A percentile compares a stretch with the other conserved stretches of the same genome.
These are phyloP conservation scores for Seriola quinqueradiata DNA, from an alignment of 2,113 vertebrate species.

Conservation along the genomic window DNA sequence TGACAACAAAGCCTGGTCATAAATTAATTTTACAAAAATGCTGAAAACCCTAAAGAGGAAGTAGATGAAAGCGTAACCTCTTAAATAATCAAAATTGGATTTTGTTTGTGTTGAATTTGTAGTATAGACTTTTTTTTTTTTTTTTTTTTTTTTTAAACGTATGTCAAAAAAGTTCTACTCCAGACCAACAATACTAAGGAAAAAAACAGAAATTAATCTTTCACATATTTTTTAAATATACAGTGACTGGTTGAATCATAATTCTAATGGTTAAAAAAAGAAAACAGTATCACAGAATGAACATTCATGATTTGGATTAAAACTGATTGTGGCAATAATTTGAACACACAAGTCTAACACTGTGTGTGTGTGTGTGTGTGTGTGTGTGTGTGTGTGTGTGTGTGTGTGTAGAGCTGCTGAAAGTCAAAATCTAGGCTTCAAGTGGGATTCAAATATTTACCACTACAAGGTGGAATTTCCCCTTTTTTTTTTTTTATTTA, in stretches of 20 bases:
- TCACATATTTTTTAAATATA: no score
- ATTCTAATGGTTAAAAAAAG: no score
- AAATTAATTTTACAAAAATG: background rate
- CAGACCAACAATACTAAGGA: no score
- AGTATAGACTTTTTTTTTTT: no score
- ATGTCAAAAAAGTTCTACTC: no score
- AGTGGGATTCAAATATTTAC: background rate
- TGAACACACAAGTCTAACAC: background rate
- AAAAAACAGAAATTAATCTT: no score
- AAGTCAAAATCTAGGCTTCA: conserved; percentile 9
- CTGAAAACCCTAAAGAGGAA: background rate
- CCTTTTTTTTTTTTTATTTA: background rate
- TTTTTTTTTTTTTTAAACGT: no score
- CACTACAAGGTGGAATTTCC: background rate
- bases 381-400: background rate
- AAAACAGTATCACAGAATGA: no score
- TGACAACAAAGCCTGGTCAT: background rate
- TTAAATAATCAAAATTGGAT: background rate
- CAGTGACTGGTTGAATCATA: no score
- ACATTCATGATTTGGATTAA: background rate
- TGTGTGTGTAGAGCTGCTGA: background rate
- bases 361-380: background rate
- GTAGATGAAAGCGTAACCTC: no score
- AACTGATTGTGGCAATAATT: background rate
- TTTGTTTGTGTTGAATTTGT: no score